Conservation (phyloP, 2,797 vertebrate genomes). For the Poeciliopsis paucimaculata region DNA sequence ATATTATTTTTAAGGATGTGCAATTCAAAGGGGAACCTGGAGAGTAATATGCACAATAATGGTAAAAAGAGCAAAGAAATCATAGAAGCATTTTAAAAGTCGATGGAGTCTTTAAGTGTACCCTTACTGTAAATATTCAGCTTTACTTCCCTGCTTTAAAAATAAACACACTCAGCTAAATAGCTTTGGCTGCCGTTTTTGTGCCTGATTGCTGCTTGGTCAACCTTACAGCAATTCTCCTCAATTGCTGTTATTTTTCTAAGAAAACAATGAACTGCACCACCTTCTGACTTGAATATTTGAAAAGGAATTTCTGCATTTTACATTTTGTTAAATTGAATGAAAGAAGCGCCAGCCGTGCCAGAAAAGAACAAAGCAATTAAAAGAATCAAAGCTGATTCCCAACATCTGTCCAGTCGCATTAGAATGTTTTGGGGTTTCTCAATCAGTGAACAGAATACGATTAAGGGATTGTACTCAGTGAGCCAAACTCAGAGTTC, state of each 20-base stretch:
- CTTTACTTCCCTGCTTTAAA: slow-evolving; percentile 3
- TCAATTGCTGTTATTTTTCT: slow-evolving; percentile 42
- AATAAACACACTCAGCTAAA: slow-evolving; percentile 51
- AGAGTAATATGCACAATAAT: not conserved
- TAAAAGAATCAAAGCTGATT: slow-evolving; percentile 98
- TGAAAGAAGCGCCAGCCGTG: slow-evolving; percentile 42
- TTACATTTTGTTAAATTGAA: slow-evolving; percentile 55
- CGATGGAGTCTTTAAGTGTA: not conserved
- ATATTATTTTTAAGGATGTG: too few relatives aligned
- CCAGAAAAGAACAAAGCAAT: slow-evolving; percentile 88
- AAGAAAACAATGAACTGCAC: slow-evolving; percentile 27
- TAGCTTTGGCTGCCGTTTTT: slow-evolving; percentile 23
- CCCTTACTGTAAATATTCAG: slow-evolving; percentile 12
- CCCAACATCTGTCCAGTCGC: slow-evolving; percentile 94
- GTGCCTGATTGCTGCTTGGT: slow-evolving; percentile 58
- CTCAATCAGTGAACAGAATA: slow-evolving; percentile 91
- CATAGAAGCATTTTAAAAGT: not conserved
- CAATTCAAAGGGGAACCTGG: too few relatives aligned
- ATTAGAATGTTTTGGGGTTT: slow-evolving; percentile 94
- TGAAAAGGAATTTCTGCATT: slow-evolving; percentile 20
- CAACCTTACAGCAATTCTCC: slow-evolving; percentile 37
- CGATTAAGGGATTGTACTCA: slow-evolving; percentile 99
- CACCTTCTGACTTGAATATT: slow-evolving; percentile 6
- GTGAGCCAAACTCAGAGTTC: slow-evolving; percentile 93
- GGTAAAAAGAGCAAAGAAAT: not conserved